Evolutionary conservation across 64 coral and sea anemone species (phyloP), one percentile per base, ranked within the genome.

Genomic region (Stichodactyla mertensii): DNA sequence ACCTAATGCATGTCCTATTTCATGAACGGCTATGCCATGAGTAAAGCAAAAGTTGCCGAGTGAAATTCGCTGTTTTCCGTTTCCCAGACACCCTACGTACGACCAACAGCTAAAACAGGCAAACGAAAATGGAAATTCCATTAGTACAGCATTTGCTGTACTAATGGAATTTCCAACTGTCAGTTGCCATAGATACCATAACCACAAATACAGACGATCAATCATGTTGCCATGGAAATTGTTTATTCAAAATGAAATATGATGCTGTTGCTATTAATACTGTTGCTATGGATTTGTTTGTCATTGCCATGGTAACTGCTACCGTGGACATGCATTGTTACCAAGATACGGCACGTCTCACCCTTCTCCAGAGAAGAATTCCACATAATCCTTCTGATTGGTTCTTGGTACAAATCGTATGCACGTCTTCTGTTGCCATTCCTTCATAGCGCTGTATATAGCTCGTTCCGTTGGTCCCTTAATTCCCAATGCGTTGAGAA

Each of bases 1-100:
- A 93, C 91, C 91, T 61, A 93, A 54, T 53, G 91, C 91, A 19
- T 93, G 91, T 19, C 91, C 91, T 27, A 93, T 89, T 70, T 93
- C 91, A 82, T 93, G 91, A 20, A 93, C 70, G 6, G 80, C 90
- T n/a, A 92, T 87, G 19, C 90, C 90, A 20, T 92, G 90, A 15
- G 86, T 87, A 22, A 57, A 92, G 61, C 90, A 92, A 4, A 64
- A 7, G 6, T 12, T 82, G 5, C 90, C 90, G 77, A 92, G 86
- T 7, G 90, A 92, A 77, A 92, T 92, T 22, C 71, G 59, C 60
- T 92, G 90, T 23, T 87, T 92, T 20, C 90, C 90, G 10, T 18
- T 80, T 28, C 64, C 86, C 10, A 92, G 77, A 20, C 45, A 5
- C 20, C 90, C 90, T 7, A 92, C 85, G 12, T 92, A 87, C 6